Conservation (phyloP, 2,113 vertebrate genomes). For the Sinocyclocheilus rhinocerous region DNA sequence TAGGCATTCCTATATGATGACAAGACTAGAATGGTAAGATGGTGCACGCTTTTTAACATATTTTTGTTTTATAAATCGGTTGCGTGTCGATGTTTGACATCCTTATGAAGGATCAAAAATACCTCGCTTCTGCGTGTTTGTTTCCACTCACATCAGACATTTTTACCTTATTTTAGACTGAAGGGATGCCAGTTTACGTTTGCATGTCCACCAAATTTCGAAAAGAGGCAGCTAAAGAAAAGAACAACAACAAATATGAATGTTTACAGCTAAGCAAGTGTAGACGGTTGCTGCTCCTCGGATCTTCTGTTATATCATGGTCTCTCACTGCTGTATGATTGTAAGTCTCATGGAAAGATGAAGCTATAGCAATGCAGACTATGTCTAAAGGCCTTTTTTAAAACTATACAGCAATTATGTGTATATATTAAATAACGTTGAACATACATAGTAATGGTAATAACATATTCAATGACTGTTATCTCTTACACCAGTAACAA, state of each 20-base stretch:
- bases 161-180: conserved; percentile 42
- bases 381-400: conserved; percentile 44
- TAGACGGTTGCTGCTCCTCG: conserved; percentile 19
- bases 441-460: conserved; percentile 70
- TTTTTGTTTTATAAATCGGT: not conserved
- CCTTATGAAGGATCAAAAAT: conserved; percentile 22
- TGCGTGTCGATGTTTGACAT: conserved; percentile 12
- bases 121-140: conserved; percentile 45
- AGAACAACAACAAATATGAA: not conserved
- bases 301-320: conserved; percentile 18
- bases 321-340: not conserved
- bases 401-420: conserved; percentile 27
- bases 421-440: conserved; percentile 36
- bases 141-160: not conserved
- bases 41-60: not conserved
- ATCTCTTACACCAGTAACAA: conserved; percentile 64
- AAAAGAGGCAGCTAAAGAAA: conserved; percentile 53
- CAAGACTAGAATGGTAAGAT: not conserved
- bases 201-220: not conserved
- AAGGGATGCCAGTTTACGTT: not conserved
- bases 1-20: not conserved
- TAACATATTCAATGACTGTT: conserved; percentile 75
- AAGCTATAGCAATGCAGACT: conserved; percentile 19
- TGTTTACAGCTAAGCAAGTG: conserved; percentile 52
- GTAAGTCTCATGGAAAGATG: conserved; percentile 15